phyloP scores from a whole-genome alignment of 2,888 invertebrate genomes.

The Plagodis pulveraria region DNA sequence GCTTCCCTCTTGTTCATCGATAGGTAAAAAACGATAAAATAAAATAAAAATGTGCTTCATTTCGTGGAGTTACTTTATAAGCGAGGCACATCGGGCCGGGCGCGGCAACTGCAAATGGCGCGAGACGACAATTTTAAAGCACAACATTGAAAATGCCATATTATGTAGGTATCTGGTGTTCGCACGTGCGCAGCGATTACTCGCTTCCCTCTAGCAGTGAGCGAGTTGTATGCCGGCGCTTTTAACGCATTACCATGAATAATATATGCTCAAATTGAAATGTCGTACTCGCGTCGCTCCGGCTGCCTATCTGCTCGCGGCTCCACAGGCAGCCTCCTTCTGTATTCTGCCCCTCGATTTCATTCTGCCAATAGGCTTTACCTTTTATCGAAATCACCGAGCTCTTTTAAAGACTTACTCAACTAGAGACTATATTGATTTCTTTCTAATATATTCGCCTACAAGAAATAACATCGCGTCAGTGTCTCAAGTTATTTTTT shows the following conservation, averaged over 20 bases:
- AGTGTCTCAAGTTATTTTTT: conserved; percentile 19
- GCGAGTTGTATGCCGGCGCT: conserved; percentile 76
- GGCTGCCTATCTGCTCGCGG: conserved; percentile 70
- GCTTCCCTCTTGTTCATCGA: conserved; percentile 46
- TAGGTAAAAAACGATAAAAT: conserved; percentile 60
- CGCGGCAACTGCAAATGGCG: conserved; percentile 75
- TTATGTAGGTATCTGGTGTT: conserved; percentile 60
- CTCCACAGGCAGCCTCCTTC: conserved; percentile 52
- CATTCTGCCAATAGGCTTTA: conserved; percentile 72
- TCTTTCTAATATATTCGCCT: conserved; percentile 32
- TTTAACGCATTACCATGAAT: conserved; percentile 85
- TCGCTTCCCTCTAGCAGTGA: conserved; percentile 65
- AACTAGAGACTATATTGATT: conserved; percentile 42
- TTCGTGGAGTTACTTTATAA: conserved; percentile 75
- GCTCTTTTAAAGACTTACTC: conserved; percentile 50
- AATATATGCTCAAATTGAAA: conserved; percentile 84
- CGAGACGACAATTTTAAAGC: conserved; percentile 82
- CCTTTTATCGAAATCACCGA: conserved; percentile 70
- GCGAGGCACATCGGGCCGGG: conserved; percentile 69
- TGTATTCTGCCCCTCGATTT: conserved; percentile 67
- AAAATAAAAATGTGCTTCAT: conserved; percentile 62
- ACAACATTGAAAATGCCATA: conserved; percentile 77
- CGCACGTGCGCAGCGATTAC: conserved; percentile 78
- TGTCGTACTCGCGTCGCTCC: conserved; percentile 81
- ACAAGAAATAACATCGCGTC: conserved; percentile 10